Evolutionary conservation across 1,140 invertebrate species (phyloP), one percentile per base, ranked within the genome.

Genomic region (Acyrthosiphon pisum): DNA sequence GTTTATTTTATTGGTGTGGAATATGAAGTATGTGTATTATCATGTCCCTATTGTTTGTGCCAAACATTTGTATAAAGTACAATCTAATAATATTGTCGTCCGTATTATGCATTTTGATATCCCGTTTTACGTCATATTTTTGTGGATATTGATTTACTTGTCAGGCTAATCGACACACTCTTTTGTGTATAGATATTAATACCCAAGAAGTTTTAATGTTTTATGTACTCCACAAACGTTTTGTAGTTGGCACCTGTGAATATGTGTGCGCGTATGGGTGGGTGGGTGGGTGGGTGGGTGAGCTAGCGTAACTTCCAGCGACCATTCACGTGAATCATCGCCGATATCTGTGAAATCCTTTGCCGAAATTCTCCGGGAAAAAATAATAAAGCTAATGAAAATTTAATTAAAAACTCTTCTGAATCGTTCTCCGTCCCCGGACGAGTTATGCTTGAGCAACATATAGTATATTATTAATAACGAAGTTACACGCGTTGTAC

Each of bases 321-420:
- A 30, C 30, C 11, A 60, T 30, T 60, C 30, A 3, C 41, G 26
- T 60, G 56, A 60, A 60, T 60, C 11, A 60, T 60, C 44, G 46
- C 44, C 44, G 50, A n/a, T 87, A 87, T 20, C 30, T n/a, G 86
- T 26, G 9, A 88, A 35, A 88, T 50, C 48, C 46, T 37, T 35
- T 88, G 18, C 11, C 3, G 44, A 88, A 88, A 50, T 88, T 35
- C 7, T 18, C 50, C 4, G 37, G 87, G 14, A 60, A 90, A 41
- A 56, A 60, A 90, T 50, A 90, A 90, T 60, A 90, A 90, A 37
- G n/a, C 22, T 8, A 26, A 37, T 41, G 50, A 18, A 41, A 60
- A 41, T 90, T 90, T 60, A 90, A 90, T 90, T 90, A 90, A 60
- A 90, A 90, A 56, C 87, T 50, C 87, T 88, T 11, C 30, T 18